A percentile compares a stretch with the other conserved stretches of the same genome.
Conservation (phyloP, 2,797 vertebrate genomes). For the Garrulus glandarius region DNA sequence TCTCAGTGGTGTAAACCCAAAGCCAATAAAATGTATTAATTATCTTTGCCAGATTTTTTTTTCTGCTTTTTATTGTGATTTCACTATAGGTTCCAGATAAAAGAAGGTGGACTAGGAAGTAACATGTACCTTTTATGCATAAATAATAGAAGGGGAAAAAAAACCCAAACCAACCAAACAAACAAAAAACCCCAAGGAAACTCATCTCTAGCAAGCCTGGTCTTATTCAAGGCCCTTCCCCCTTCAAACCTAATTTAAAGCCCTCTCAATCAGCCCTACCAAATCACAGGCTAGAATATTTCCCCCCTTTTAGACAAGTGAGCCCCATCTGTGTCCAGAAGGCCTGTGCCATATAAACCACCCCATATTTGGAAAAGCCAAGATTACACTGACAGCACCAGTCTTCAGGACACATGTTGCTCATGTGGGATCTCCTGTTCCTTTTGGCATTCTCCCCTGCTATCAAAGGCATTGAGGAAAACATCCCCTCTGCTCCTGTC, state of each 20-base stretch:
- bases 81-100: not conserved
- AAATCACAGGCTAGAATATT: not conserved
- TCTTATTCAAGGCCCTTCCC: not conserved
- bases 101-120: not conserved
- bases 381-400: not conserved
- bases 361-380: not conserved
- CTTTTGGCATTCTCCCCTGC: not conserved
- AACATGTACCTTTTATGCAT: not conserved
- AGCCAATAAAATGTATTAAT: not conserved
- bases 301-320: not conserved
- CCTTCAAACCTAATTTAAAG: not conserved
- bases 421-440: not conserved
- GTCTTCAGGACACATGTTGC: not conserved
- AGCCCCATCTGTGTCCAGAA: not conserved
- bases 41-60: not conserved
- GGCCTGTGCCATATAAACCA: not conserved
- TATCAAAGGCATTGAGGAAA: not conserved
- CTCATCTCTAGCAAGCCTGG: accelerated
- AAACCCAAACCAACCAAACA: too few species aligned
- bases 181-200: not conserved
- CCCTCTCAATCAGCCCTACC: not conserved
- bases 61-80: not conserved
- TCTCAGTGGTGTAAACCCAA: not conserved
- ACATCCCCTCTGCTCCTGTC: not conserved
- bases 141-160: not conserved